A percentile compares a stretch with the other conserved stretches of the same genome.
Evolutionary conservation across 2,113 vertebrate genomes (phyloP).

Genomic region (Cebus imitator): DNA sequence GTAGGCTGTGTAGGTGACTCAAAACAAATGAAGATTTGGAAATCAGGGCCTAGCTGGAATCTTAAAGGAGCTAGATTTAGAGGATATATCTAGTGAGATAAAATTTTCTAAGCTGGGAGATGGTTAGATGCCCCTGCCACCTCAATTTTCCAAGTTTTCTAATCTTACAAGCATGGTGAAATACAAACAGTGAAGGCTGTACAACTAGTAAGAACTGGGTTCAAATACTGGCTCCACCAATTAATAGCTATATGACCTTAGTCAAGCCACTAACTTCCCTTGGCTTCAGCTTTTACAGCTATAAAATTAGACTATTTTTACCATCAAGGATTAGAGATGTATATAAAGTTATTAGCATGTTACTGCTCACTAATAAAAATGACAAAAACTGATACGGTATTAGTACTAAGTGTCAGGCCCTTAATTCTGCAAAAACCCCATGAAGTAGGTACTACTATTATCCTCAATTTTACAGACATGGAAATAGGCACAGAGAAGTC

Average conservation of each 20-base stretch:
- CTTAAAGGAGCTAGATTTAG: neutral
- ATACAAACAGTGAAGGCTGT: neutral
- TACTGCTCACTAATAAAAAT: neutral
- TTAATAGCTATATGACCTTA: neutral
- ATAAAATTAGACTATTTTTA: constrained; percentile 15
- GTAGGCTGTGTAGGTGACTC: neutral
- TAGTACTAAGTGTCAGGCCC: neutral
- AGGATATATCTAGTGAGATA: neutral
- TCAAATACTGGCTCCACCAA: neutral
- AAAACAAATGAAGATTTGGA: neutral
- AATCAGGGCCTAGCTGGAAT: neutral
- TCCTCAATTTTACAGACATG: neutral
- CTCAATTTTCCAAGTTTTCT: neutral
- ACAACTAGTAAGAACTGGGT: neutral
- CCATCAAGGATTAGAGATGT: neutral
- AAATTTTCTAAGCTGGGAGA: neutral
- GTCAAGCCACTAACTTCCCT: neutral
- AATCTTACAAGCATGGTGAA: neutral
- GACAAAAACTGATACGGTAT: neutral
- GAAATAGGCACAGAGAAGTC: constrained; percentile 6
- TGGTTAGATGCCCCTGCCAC: neutral
- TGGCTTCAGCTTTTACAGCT: neutral
- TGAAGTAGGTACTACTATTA: neutral
- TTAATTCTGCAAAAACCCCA: neutral
- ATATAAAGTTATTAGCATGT: neutral